Evolutionary conservation across 2,113 vertebrate genomes (phyloP), one percentile per base, ranked within the genome.

Genomic region (Reinhardtius hippoglossoides): DNA sequence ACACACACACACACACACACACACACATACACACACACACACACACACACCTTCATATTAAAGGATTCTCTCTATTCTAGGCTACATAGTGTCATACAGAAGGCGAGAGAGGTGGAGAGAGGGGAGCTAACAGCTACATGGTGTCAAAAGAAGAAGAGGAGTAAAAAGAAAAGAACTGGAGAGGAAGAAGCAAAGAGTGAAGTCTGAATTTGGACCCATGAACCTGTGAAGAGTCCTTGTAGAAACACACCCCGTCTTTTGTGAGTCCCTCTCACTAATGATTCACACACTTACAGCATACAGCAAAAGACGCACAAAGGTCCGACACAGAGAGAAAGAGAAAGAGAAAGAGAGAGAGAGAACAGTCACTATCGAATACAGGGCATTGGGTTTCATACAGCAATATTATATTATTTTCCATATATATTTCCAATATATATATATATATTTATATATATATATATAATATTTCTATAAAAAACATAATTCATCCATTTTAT

Each of bases 351-450:
- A 92, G 84, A 31, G 31, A 31, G 31, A 91, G 87, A 88, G 90
- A 94, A 95, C 93, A 94, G 92, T 95, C 93, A 94, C 91, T 89
- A 92, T 92, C 75, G 90, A 93, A 94, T 93, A 94, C 93, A 91
- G 90, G 91, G 86, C 87, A 91, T 89, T 88, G 88, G 90, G 88
- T 90, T 94, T 94, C 90, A 91, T 94, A 95, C 92, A 92, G 92
- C 93, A 92, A 92, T 94, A 92, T 90, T 91, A 92, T 92, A 92
- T 71, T 92, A 79, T 92, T 95, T 88, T 93, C 87, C 91, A 94
- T 94, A 91, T 92, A 94, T 93, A 95, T 94, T 93, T 94, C 89
- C 90, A 91, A 94, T 94, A 31, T 31, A 31, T 31, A 31, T 27
- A 27, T 31, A 31, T 31, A 31, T 31, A 31, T 31, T 31, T 31